These are phyloP conservation scores for Zophobas morio DNA, from an alignment of 1,140 invertebrate genomes.

Conservation along the genomic window DNA sequence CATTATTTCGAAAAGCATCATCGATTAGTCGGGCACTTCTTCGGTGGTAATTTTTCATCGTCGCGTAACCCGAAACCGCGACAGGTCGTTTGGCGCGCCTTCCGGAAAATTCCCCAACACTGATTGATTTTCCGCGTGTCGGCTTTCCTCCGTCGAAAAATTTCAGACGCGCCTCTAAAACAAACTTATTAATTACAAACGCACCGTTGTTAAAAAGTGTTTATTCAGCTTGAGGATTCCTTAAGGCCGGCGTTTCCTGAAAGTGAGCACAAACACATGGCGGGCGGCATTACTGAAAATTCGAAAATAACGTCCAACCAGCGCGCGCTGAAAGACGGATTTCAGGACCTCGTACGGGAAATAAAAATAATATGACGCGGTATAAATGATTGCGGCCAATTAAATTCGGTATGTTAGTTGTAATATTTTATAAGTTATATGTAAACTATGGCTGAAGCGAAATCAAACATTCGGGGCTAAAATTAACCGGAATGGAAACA, in stretches of 20 bases:
- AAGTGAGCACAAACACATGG: constrained; percentile 24
- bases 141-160: not conserved
- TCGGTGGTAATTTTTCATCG: not conserved
- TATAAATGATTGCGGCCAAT: constrained; percentile 20
- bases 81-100: not conserved
- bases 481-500: constrained; percentile 47
- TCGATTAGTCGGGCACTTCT: not conserved
- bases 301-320: constrained; percentile 10
- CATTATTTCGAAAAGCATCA: not conserved
- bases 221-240: constrained; percentile 23
- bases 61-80: not conserved
- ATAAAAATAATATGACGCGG: constrained; percentile 16
- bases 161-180: not conserved
- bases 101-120: not conserved
- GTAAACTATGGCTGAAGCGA: constrained; percentile 42
- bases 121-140: not conserved
- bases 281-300: constrained; percentile 16
- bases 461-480: constrained; percentile 43
- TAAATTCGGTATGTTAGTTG: constrained; percentile 35
- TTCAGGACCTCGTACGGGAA: not conserved
- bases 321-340: constrained; percentile 4
- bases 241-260: not conserved
- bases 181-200: constrained; percentile 30
- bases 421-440: constrained; percentile 45
- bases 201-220: constrained; percentile 2